phyloP scores from a whole-genome alignment of 2,797 vertebrate genomes.

The Rhynchonycteris naso region DNA sequence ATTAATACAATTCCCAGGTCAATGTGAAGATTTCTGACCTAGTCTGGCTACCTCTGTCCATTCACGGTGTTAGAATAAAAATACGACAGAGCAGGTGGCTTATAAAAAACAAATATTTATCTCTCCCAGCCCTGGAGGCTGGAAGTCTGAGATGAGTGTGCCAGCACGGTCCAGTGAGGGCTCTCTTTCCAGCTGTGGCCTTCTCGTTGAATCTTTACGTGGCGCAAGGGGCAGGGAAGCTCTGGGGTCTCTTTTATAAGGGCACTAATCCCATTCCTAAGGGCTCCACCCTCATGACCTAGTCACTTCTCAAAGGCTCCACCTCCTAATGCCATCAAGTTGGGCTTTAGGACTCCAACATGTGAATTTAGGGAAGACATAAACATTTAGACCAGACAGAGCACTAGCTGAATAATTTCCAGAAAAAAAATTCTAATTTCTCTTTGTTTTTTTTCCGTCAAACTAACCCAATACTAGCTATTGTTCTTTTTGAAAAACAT shows the following conservation, averaged over 20 bases:
- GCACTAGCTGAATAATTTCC: neutral
- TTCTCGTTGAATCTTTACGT: neutral
- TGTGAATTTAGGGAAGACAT: neutral
- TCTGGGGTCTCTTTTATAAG: neutral
- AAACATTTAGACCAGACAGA: neutral
- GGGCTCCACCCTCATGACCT: neutral
- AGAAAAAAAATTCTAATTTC: neutral
- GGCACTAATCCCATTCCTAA: neutral
- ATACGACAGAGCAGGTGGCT: neutral
- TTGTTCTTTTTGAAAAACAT: neutral
- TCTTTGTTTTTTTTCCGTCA: neutral
- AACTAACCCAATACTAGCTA: neutral
- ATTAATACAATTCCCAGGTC: neutral
- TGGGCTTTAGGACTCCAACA: neutral
- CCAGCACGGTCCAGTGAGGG: neutral
- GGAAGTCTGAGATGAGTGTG: neutral
- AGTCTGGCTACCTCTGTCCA: neutral
- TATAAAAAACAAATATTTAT: neutral
- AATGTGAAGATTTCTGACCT: neutral
- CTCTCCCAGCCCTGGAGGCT: neutral
- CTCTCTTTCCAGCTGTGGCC: neutral
- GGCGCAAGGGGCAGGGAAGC: neutral
- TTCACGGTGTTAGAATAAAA: neutral
- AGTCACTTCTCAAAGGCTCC: neutral
- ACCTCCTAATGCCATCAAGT: rapidly evolving